phyloP scores from a whole-genome alignment of 2,113 vertebrate genomes.

The Azemiops feae region DNA sequence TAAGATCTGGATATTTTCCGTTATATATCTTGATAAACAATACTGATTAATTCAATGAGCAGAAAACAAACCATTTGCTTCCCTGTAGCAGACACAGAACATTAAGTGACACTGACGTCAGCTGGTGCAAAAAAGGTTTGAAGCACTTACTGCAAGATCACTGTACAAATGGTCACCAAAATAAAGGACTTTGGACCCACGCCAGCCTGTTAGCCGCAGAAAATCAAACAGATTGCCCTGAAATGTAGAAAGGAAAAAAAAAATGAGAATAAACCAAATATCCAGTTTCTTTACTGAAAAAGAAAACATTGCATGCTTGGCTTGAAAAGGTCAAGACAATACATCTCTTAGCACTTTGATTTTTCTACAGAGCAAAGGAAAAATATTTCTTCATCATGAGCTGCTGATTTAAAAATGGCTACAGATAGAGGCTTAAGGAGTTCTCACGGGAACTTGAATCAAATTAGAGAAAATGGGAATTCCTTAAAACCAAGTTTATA shows the following conservation, averaged over 20 bases:
- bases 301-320: not conserved
- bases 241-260: slow-evolving; percentile 8
- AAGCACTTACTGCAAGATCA: slow-evolving; percentile 86
- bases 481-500: not conserved
- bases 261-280: rapidly evolving
- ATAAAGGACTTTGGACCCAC: slow-evolving; percentile 93
- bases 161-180: slow-evolving; percentile 98
- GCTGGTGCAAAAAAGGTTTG: not conserved
- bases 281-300: not conserved
- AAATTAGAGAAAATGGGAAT: not conserved
- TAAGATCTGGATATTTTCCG: not conserved
- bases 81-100: not conserved
- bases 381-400: slow-evolving; percentile 1
- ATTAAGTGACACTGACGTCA: not conserved
- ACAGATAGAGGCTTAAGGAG: slow-evolving; percentile 1
- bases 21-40: not conserved
- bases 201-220: slow-evolving; percentile 89
- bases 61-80: not conserved
- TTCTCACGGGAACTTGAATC: slow-evolving; percentile 30
- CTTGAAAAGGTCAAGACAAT: slow-evolving; percentile 3
- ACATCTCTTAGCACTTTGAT: not conserved
- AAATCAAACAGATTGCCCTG: slow-evolving; percentile 96
- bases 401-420: not conserved
- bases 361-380: not conserved
- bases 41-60: not conserved